Base-by-base conservation (phyloP, 2,888 invertebrate species). In the Meghimatium bilineatum region DNA sequence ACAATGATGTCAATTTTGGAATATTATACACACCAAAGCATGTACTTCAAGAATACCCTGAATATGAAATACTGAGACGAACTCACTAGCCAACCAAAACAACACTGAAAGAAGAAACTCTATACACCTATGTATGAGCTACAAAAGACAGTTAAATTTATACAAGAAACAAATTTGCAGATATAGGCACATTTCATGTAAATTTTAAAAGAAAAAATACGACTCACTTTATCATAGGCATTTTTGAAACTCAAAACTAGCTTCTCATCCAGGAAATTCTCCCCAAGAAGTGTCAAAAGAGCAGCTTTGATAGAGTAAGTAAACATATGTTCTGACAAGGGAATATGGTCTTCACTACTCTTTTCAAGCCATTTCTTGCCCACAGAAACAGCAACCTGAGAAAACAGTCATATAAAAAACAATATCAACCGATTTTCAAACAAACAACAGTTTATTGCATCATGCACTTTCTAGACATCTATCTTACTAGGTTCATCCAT, bases 261-360 rank as follows among this genome's bases (percentile, higher is more conserved):
- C 60, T 91, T 90, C 79, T 92, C 92, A 82, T 91, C 88, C 1
- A 88, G 83, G 82, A 93, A 91, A 36, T 81, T 87, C 36, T 90
- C 87, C 0, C 93, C 93, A 86, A 92, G 88, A 49, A 91, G 81
- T 14, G 90, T 84, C 26, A 89, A 60, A 8, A 92, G 85, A 12
- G 90, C 87, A 32, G 89, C 82, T 79, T 92, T 92, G 77, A 93
- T 87, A 17, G 92, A 89, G 77, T 91, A 89, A 0, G 90, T 89
- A 49, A 88, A 87, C 92, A 92, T 92, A 87, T 92, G 89, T 85
- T 92, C 88, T 32, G 86, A 84, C 10, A 93, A 82, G 0, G 93
- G 91, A 49, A 94, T 89, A 83, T 93, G 93, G 52, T 93, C 91
- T 12, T 93, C 92, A n/a, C 87, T 87, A 8, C 89, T 86, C 34